Evolutionary conservation across 2,888 invertebrate species (phyloP).

Genomic region (Galerucella nymphaeae): DNA sequence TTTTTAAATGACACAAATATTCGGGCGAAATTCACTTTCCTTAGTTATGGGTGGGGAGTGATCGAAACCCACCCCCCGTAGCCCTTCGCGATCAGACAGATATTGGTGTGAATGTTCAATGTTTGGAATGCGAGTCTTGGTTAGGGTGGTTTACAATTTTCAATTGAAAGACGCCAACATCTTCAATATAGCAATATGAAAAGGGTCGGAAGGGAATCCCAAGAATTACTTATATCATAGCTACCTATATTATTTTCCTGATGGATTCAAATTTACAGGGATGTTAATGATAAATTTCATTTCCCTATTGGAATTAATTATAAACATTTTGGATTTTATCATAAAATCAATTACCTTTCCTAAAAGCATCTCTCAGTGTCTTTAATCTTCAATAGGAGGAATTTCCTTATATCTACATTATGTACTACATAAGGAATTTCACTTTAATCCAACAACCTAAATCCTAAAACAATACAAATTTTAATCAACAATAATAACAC

Average conservation of each 20-base stretch:
- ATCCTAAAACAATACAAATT: no score
- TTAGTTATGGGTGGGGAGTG: no score
- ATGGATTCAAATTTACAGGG: conserved; percentile 29
- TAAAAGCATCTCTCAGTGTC: neutral
- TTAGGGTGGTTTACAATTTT: conserved; percentile 64
- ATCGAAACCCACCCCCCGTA: no score
- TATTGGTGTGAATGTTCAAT: conserved; percentile 63
- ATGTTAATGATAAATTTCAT: neutral
- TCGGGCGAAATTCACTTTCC: neutral
- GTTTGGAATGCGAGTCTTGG: conserved; percentile 60
- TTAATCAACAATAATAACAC: no score
- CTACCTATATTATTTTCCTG: conserved; percentile 36
- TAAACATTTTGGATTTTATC: no score
- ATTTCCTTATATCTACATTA: no score
- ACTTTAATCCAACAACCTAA: no score
- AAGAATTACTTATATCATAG: conserved; percentile 55
- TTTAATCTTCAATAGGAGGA: neutral
- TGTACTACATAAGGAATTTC: no score
- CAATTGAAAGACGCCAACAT: conserved; percentile 63
- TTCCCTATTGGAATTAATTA: no score
- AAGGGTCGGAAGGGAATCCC: conserved; percentile 58
- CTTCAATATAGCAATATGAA: conserved; percentile 63
- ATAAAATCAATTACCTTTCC: neutral
- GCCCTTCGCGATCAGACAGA: conserved; percentile 41
- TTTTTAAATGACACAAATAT: neutral